These are phyloP conservation scores for Lepeophtheirus nordmannii DNA, from an alignment of 2,888 invertebrate species.

Conservation along the genomic window DNA sequence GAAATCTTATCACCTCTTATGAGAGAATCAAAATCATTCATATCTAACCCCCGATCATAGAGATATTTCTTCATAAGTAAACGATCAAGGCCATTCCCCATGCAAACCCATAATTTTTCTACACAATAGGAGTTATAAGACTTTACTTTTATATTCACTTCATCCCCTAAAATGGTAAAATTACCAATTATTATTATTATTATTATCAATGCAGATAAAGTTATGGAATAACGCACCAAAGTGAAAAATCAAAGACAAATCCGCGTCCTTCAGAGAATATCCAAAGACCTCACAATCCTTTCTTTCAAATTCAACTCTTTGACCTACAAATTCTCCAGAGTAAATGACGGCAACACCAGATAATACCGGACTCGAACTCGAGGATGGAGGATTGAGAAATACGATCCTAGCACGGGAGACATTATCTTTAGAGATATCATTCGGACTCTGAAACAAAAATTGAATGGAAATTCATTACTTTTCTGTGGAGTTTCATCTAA, in stretches of 20 bases:
- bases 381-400: slow-evolving; percentile 1
- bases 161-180: slow-evolving; percentile 12
- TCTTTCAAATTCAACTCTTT: slow-evolving; percentile 23
- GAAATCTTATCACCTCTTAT: neutral
- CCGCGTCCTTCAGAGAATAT: neutral
- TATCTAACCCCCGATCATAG: neutral
- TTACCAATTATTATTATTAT: neutral
- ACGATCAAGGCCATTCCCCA: neutral
- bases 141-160: slow-evolving; percentile 10
- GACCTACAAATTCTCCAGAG: slow-evolving; percentile 13
- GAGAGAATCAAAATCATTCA: neutral
- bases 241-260: slow-evolving; percentile 6
- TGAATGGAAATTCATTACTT: neutral
- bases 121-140: slow-evolving; percentile 21
- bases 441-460: neutral
- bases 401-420: slow-evolving; percentile 5
- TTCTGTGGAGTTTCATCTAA: too few species aligned
- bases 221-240: neutral
- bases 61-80: slow-evolving; percentile 12
- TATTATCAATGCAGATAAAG: neutral
- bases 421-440: neutral
- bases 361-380: neutral
- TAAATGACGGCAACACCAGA: slow-evolving; percentile 21
- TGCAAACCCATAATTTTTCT: slow-evolving; percentile 16
- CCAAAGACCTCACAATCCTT: slow-evolving; percentile 15